A percentile compares a stretch with the other conserved stretches of the same genome.
Conservation (phyloP, 2,888 invertebrate genomes). For the Megamerina dolium region DNA sequence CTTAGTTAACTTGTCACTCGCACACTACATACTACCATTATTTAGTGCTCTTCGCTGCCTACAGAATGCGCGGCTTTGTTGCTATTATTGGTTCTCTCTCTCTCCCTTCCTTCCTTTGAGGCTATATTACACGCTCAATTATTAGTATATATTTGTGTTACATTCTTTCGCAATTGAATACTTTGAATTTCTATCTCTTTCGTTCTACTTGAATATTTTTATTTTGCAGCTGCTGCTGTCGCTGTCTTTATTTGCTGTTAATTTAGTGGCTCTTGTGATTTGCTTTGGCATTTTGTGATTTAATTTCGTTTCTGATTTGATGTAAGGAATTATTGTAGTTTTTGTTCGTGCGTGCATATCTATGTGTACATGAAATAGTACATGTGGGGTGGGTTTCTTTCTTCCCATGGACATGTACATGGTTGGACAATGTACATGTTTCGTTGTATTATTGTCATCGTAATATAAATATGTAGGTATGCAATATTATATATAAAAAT, state of each 20-base stretch:
- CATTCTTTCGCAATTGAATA: background rate
- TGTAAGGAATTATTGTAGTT: background rate
- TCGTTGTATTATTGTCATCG: too few species aligned
- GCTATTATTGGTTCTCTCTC: conserved; percentile 18
- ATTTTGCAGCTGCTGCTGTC: conserved; percentile 5
- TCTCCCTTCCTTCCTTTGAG: conserved; percentile 2
- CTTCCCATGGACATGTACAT: too few species aligned
- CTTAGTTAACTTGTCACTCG: conserved; percentile 30
- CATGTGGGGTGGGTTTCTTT: too few species aligned
- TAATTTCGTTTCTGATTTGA: conserved; percentile 12
- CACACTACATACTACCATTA: background rate
- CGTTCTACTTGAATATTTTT: conserved; percentile 5
- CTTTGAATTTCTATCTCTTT: background rate
- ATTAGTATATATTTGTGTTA: background rate
- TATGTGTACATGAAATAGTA: too few species aligned
- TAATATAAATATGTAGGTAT: too few species aligned
- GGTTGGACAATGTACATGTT: too few species aligned
- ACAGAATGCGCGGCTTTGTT: background rate
- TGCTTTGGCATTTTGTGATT: conserved; percentile 4
- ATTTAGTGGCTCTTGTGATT: conserved; percentile 7
- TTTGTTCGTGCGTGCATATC: background rate
- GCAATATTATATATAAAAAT: too few species aligned
- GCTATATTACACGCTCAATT: too few species aligned
- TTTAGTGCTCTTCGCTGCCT: conserved; percentile 1
- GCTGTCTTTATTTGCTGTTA: background rate